These are phyloP conservation scores for Heliopora coerulea DNA, from an alignment of 92 coral and sea anemone genomes.

Conservation along the genomic window DNA sequence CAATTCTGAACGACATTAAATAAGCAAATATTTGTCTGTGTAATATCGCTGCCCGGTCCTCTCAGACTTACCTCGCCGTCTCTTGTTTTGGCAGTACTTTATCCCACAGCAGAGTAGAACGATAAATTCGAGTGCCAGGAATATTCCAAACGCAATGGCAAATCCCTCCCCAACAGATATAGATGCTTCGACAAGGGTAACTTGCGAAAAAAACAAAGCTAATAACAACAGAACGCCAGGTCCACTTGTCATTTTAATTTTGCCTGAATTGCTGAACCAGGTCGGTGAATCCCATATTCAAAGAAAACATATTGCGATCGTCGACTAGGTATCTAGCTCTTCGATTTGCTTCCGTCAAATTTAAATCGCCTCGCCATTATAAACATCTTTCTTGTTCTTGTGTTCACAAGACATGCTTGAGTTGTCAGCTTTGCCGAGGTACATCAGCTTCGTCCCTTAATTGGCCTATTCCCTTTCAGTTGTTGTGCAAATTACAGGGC, in stretches of 20 bases:
- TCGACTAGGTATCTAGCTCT: neutral
- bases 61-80: neutral
- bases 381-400: slow-evolving; percentile 9
- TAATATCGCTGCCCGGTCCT: neutral
- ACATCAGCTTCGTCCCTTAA: neutral
- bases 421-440: slow-evolving; percentile 7
- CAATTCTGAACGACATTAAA: neutral
- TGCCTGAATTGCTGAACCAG: neutral
- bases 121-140: slow-evolving; percentile 1
- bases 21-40: neutral
- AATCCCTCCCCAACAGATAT: slow-evolving; percentile 14
- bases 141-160: slow-evolving; percentile 10
- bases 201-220: slow-evolving; percentile 23
- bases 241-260: slow-evolving; percentile 3
- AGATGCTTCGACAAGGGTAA: slow-evolving; percentile 12
- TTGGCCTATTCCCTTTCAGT: slow-evolving; percentile 39
- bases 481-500: slow-evolving; percentile 34
- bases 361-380: slow-evolving; percentile 4
- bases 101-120: slow-evolving; percentile 13
- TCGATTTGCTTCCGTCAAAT: neutral
- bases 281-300: slow-evolving; percentile 1
- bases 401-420: slow-evolving; percentile 26
- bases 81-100: neutral
- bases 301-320: neutral
- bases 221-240: neutral